Evolutionary conservation across 2,888 invertebrate species (phyloP), one percentile per base, ranked within the genome.

Genomic region (Drosophila paramelanica): DNA sequence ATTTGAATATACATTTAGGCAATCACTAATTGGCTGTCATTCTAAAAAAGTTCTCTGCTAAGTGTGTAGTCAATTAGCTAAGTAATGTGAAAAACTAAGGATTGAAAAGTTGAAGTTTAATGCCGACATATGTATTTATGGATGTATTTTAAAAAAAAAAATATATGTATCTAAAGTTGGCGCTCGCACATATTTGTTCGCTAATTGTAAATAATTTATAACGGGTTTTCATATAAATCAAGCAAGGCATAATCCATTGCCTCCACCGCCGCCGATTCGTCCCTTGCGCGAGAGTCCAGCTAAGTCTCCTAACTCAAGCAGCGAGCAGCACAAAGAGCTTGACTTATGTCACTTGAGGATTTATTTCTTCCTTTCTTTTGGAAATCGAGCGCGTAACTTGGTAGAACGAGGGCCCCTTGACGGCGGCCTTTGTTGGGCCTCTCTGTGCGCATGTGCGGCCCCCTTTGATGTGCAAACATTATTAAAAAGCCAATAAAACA

Each of bases 401-500:
- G 89, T 77, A 74, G 77, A 89, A 66, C 53, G 53, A 53, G 55
- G 71, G 17, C 31, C 23, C 55, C 27, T 31, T 14, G 52, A 50
- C 46, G 64, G 23, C 60, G 65, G 75, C 50, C 46, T 59, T 70
- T 45, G 31, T 46, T 50, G 13, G 20, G 7, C 36, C 25, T 33
- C 31, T 33, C 17, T 51, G 51, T 55, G 77, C 77, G 77, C 80
- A 79, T 77, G 80, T 47, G 87, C 83, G 83, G 89, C 81, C 70
- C 31, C 55, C 79, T 84, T 84, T 84, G 89, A 84, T 73, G 88
- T 81, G 79, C 88, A 87, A 83, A 87, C 89, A 86, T 89, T 85
- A 85, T 89, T 89, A 85, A 89, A 85, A 85, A 85, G 75, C 85
- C 85, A 85, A 85, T 85, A 85, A 85, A 85, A 89, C 85, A 89